A percentile compares a stretch with the other conserved stretches of the same genome.
These are phyloP conservation scores for Gallinago jamesoni DNA, from an alignment of 2,113 vertebrate genomes.

Conservation along the genomic window DNA sequence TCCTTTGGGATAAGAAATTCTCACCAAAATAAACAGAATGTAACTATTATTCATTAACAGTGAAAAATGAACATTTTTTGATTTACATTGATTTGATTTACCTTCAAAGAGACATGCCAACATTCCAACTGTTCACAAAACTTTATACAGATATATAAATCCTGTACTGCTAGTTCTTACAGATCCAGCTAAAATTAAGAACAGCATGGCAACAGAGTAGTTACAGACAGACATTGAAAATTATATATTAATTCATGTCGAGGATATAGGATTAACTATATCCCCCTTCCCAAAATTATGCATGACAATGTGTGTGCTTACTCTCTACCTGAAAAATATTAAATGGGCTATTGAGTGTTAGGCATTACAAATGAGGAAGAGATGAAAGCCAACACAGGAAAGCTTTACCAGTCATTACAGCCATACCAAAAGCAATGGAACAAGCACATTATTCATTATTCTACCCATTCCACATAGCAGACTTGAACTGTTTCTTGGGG, in stretches of 20 bases:
- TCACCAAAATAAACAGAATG: background rate
- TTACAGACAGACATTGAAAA: background rate
- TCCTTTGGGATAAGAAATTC: background rate
- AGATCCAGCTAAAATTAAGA: background rate
- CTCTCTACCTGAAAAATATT: background rate
- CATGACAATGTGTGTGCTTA: background rate
- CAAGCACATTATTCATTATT: background rate
- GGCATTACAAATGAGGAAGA: background rate
- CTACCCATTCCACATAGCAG: background rate
- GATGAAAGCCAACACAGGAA: background rate
- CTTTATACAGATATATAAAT: background rate
- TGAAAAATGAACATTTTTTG: background rate
- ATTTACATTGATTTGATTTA: conserved; percentile 21
- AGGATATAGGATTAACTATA: background rate
- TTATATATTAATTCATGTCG: background rate
- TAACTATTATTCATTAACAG: background rate
- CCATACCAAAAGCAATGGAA: background rate
- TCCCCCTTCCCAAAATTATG: background rate
- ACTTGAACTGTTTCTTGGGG: background rate
- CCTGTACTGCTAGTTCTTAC: background rate
- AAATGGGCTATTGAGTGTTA: background rate
- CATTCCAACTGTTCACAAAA: conserved; percentile 15
- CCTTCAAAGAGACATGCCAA: background rate
- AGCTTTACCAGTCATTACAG: background rate
- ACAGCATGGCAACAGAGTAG: background rate